phyloP scores from a whole-genome alignment of 2,797 vertebrate species.

The Tinamus major region DNA sequence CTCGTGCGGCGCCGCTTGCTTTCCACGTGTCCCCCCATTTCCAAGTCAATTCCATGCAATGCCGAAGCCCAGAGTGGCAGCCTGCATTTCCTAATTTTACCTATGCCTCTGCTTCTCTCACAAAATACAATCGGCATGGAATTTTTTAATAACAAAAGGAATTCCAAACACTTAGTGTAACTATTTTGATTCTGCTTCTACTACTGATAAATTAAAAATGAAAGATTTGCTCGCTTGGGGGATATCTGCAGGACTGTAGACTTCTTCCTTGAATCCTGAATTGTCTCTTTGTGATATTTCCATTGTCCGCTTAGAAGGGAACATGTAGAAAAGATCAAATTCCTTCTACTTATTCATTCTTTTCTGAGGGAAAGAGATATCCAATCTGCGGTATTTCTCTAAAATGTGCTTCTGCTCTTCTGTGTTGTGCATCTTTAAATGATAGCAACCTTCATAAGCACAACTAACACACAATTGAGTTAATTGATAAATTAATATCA shows the following conservation, averaged over 20 bases:
- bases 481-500: not conserved
- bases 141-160: slow-evolving; percentile 84
- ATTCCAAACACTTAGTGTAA: slow-evolving; percentile 77
- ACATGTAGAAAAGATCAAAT: not conserved
- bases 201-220: slow-evolving; percentile 61
- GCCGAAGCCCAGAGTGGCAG: slow-evolving; percentile 9
- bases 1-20: not conserved
- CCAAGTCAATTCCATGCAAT: slow-evolving; percentile 4
- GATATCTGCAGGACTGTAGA: not conserved
- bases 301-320: not conserved
- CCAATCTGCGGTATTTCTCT: not conserved
- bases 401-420: not conserved
- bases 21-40: not conserved
- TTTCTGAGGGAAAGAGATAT: not conserved
- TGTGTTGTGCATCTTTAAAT: not conserved
- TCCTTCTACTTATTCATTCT: not conserved
- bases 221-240: slow-evolving; percentile 42
- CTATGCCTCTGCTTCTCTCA: slow-evolving; percentile 36
- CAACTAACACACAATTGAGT: not conserved
- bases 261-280: not conserved
- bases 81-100: slow-evolving; percentile 69
- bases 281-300: not conserved
- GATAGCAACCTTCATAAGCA: not conserved
- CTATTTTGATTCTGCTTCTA: slow-evolving; percentile 69
- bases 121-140: slow-evolving; percentile 72